Conservation (phyloP, 2,888 invertebrate genomes). For the Gastracanthus pulcherrimus region DNA sequence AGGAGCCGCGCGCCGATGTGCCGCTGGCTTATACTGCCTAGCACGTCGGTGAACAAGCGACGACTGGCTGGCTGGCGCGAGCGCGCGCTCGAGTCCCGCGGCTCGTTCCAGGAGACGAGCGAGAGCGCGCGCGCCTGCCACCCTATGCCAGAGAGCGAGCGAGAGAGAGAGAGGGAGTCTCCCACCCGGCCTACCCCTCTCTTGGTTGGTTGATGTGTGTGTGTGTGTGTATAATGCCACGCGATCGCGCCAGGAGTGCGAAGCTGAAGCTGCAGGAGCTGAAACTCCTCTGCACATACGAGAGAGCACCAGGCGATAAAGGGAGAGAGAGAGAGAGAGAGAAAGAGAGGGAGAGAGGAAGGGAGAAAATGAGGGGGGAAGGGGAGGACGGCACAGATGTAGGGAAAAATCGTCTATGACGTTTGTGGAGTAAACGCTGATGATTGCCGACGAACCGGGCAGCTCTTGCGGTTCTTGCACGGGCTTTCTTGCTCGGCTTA, state of each 20-base stretch:
- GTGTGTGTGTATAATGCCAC: not conserved
- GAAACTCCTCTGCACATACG: too few relatives aligned
- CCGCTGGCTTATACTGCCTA: conserved; percentile 57
- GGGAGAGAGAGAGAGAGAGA: conserved; percentile 51
- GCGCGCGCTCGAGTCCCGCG: conserved; percentile 68
- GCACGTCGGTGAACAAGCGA: conserved; percentile 75
- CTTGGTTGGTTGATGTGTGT: too few relatives aligned
- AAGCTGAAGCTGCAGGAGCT: not conserved
- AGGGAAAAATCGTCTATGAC: not conserved
- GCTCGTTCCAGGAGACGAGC: conserved; percentile 60
- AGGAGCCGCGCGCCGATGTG: not conserved
- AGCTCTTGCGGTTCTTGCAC: too few relatives aligned
- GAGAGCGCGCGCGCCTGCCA: conserved; percentile 31
- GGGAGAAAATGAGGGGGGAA: not conserved
- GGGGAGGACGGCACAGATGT: too few relatives aligned
- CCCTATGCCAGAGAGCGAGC: not conserved
- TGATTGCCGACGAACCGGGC: not conserved
- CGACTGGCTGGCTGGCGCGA: conserved; percentile 72
- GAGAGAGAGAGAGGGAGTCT: not conserved
- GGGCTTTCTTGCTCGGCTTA: too few relatives aligned
- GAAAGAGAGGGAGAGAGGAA: not conserved
- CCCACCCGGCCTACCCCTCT: conserved; percentile 27
- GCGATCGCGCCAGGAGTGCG: conserved; percentile 6
- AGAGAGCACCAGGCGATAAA: too few relatives aligned
- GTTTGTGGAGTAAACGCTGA: not conserved